These are phyloP conservation scores for Ctenodactylus gundi DNA, from an alignment of 2,113 vertebrate species.

Conservation along the genomic window DNA sequence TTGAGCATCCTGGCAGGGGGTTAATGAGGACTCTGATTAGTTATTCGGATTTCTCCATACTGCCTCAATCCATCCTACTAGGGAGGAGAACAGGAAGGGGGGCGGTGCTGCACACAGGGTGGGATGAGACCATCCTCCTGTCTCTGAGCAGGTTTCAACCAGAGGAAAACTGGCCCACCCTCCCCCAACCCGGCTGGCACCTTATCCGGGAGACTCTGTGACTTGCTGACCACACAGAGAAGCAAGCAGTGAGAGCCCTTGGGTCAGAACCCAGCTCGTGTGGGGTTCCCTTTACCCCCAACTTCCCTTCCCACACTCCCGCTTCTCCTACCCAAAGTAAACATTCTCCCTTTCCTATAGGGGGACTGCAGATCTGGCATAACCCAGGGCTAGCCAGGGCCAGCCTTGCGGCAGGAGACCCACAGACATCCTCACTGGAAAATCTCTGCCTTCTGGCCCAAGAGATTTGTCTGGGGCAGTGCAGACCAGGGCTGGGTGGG, in stretches of 20 bases:
- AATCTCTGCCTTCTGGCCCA: not conserved
- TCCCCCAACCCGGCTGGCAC: not conserved
- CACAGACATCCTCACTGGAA: not conserved
- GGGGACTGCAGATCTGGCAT: not conserved
- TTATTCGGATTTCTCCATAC: constrained; percentile 87
- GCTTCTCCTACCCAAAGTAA: not conserved
- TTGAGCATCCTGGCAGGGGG: constrained; percentile 92
- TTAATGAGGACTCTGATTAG: constrained; percentile 97
- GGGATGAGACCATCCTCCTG: not conserved
- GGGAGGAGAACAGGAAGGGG: constrained; percentile 57
- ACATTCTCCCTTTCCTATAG: not conserved
- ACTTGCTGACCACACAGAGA: rapidly evolving
- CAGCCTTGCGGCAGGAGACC: not conserved
- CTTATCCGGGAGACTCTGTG: not conserved
- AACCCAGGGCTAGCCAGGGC: not conserved
- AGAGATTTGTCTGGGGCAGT: not conserved
- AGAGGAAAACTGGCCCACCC: not conserved
- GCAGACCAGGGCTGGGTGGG: not conserved
- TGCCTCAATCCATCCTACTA: constrained; percentile 82
- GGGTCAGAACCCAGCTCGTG: not conserved
- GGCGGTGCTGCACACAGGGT: not conserved
- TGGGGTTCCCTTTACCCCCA: not conserved
- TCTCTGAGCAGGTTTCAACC: not conserved
- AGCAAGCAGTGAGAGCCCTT: not conserved
- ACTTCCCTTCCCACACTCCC: not conserved